Evolutionary conservation across 2,888 invertebrate species (phyloP).

Genomic region (Drosophila melanosoma): DNA sequence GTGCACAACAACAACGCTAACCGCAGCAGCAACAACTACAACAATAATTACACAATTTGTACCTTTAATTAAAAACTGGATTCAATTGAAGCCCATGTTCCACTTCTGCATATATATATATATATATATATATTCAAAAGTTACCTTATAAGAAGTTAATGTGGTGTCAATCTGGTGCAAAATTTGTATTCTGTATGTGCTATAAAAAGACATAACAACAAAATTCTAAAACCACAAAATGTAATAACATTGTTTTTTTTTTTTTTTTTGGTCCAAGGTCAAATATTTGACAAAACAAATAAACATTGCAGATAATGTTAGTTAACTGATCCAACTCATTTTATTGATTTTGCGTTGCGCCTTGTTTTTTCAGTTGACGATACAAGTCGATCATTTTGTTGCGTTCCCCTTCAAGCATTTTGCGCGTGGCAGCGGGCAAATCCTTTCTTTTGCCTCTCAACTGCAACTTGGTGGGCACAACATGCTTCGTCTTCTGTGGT

Average conservation of each 20-base stretch:
- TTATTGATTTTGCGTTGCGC: not conserved
- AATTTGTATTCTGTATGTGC: slow-evolving; percentile 42
- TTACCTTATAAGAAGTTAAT: slow-evolving; percentile 56
- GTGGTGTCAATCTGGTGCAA: slow-evolving; percentile 47
- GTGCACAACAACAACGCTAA: slow-evolving; percentile 3
- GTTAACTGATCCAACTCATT: slow-evolving; percentile 15
- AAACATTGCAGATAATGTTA: slow-evolving; percentile 49
- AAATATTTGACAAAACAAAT: slow-evolving; percentile 39
- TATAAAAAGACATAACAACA: slow-evolving; percentile 19
- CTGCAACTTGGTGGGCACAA: slow-evolving; percentile 73
- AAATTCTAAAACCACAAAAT: slow-evolving; percentile 39
- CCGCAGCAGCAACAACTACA: too few species aligned
- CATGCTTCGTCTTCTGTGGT: not conserved
- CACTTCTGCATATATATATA: slow-evolving; percentile 17
- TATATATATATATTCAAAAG: slow-evolving; percentile 46
- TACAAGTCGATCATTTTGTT: slow-evolving; percentile 87
- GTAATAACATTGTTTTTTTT: slow-evolving; percentile 20
- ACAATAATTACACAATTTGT: not conserved
- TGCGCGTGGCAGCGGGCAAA: slow-evolving; percentile 86
- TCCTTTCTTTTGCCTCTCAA: slow-evolving; percentile 88
- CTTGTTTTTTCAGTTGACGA: slow-evolving; percentile 86
- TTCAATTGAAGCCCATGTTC: slow-evolving; percentile 5
- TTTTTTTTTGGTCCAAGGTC: slow-evolving; percentile 27
- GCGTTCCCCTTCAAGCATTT: slow-evolving; percentile 87
- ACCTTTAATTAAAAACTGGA: slow-evolving; percentile 4